Base-by-base conservation (phyloP, 2,888 invertebrate species). In the Chrysomela aeneicollis region DNA sequence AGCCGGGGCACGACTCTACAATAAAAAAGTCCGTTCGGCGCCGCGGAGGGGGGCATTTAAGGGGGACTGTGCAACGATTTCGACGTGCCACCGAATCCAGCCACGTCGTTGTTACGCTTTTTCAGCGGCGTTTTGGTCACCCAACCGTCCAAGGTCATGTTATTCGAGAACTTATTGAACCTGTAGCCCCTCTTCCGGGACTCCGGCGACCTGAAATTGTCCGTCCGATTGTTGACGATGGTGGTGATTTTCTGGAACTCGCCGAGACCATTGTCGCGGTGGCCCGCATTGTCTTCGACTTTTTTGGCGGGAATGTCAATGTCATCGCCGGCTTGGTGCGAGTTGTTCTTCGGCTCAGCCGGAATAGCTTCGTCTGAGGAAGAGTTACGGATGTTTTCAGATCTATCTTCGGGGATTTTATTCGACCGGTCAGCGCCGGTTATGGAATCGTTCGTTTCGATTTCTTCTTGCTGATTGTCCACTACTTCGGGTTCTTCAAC, bases 81-180 rank as follows among this genome's bases (percentile, higher is more conserved):
- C 9, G 57, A 57, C 10, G 46, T 17, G 17, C 26, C 26, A 57
- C 57, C 30, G 12, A 57, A 57, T 9, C 47, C 57, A 1, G 37
- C 42, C 3, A 15, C 17, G 42, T 55, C n/a, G n/a, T 54, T 18
- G 26, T 57, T 22, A 26, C 46, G 15, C 12, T 30, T 57, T 46
- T 57, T 57, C 17, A 61, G 67, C 26, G 74, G 71, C 26, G 75
- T 68, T 46, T 72, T 73, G 55, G 71, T 75, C 32, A 81, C 67
- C 79, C 79, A 81, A 51, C 68, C 68, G 63, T 80, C 80, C 60
- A 81, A 71, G 21, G 77, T 79, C 58, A 66, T 42, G 53, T 67
- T 67, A 35, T 67, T 67, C 18, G 67, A 52, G 18, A 57, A 57
- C 53, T 19, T 63, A 18, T 35, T 32, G n/a, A 51, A 61, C 55